Base-by-base conservation (phyloP, 2,888 invertebrate genomes). In the Toxonevra muliebris region DNA sequence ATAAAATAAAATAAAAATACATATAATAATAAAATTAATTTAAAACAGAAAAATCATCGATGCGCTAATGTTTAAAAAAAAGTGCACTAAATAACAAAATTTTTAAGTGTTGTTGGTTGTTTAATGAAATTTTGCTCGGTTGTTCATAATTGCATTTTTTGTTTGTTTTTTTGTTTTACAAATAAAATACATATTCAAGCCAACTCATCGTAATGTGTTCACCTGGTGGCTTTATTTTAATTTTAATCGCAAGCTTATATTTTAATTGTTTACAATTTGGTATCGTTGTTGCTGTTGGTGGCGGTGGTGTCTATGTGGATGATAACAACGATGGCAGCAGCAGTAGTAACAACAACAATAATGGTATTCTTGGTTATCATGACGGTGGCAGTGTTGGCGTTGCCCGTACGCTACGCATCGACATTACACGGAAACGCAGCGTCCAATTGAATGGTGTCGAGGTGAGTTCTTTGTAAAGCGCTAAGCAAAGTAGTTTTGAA, bases 361-460 rank as follows among this genome's bases (percentile, higher is more conserved):
- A 3, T 7, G 30, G 30, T 30, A 30, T 30, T 30, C 30, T 30
- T 30, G 30, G 30, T 30, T 2, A 4, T 30, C 2, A 4, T 30
- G 30, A 30, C 2, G 30, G 7, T 2, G 52, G 69, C 41, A 57
- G 30, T 54, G 62, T 50, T 64, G 60, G 54, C 59, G 71, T 69
- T 72, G 72, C 71, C 42, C 73, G 71, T 43, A 30, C 30, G 30
- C 20, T 65, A 58, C 81, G 78, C 72, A 80, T 84, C 63, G 80
- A 79, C 76, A 76, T 84, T 75, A 80, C 80, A 67, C 82, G 81
- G 76, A 81, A 80, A 73, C 79, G 79, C 68, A 80, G 79, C 76
- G 75, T 84, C 65, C 76, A 77, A 57, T 73, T 79, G 65, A 80
- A 85, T 77, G 83, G 82, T 76, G 75, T 80, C 76, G 81, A 84